These are phyloP conservation scores for Wasmannia auropunctata DNA, from an alignment of 1,140 invertebrate genomes.

Conservation along the genomic window DNA sequence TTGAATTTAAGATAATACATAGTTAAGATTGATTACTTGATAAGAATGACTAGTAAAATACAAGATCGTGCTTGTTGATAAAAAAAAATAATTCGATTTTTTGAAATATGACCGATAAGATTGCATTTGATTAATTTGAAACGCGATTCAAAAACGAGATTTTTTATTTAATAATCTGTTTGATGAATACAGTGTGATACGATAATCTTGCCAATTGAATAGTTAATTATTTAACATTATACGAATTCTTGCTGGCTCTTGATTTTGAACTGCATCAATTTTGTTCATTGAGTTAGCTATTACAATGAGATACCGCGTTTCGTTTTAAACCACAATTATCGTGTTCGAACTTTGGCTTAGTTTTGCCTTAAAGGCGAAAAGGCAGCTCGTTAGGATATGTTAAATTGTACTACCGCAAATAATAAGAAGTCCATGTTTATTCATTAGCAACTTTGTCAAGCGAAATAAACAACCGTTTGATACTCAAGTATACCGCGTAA, in stretches of 20 bases:
- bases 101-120: not conserved
- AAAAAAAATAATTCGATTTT: not conserved
- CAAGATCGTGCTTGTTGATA: not conserved
- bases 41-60: not conserved
- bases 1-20: not conserved
- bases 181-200: not conserved
- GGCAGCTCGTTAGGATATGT: conserved; percentile 27
- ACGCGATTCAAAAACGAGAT: not conserved
- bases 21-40: not conserved
- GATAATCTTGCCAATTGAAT: not conserved
- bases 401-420: conserved; percentile 30
- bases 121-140: not conserved
- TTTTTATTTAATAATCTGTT: not conserved
- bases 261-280: conserved; percentile 5
- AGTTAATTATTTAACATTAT: not conserved
- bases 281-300: not conserved
- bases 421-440: conserved; percentile 42
- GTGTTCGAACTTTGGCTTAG: not conserved
- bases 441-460: conserved; percentile 13
- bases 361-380: not conserved
- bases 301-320: not conserved
- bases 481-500: conserved; percentile 5
- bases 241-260: not conserved
- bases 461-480: conserved; percentile 20
- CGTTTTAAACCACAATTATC: not conserved